Evolutionary conservation across 2,113 vertebrate genomes (phyloP).

Genomic region (Fukomys damarensis): DNA sequence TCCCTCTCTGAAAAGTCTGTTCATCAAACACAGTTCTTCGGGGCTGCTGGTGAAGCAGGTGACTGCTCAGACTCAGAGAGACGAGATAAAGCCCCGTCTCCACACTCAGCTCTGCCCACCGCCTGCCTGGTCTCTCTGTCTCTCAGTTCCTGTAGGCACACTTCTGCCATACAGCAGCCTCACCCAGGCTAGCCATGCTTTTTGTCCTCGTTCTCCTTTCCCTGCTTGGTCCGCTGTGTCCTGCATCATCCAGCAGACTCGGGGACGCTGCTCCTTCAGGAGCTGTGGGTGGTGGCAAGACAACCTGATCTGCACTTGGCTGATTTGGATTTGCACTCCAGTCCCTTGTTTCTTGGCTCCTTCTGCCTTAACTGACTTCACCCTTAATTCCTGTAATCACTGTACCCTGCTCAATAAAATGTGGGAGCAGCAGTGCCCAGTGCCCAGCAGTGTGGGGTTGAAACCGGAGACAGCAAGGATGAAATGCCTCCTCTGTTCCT

Average conservation of each 20-base stretch:
- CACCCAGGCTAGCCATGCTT: neutral
- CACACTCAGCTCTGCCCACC: neutral
- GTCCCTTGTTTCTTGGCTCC: neutral
- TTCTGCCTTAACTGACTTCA: neutral
- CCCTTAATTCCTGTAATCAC: neutral
- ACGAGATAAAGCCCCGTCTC: neutral
- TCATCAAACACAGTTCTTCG: neutral
- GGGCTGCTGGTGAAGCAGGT: neutral
- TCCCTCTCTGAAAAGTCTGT: neutral
- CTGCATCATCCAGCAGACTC: neutral
- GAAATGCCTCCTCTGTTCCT: neutral
- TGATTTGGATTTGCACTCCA: neutral
- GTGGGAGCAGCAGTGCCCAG: neutral
- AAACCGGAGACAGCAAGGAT: neutral
- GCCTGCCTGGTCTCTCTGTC: too few relatives aligned
- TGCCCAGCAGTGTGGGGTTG: neutral
- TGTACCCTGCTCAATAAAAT: neutral
- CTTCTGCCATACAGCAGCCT: neutral
- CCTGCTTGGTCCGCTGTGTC: neutral
- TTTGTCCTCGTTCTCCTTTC: neutral
- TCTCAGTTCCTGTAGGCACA: rapidly evolving
- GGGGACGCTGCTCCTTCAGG: rapidly evolving
- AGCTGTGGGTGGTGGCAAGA: neutral
- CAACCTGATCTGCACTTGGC: neutral
- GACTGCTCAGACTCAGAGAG: neutral